Conservation (phyloP, 2,888 invertebrate species). For the Thumatha senex region DNA sequence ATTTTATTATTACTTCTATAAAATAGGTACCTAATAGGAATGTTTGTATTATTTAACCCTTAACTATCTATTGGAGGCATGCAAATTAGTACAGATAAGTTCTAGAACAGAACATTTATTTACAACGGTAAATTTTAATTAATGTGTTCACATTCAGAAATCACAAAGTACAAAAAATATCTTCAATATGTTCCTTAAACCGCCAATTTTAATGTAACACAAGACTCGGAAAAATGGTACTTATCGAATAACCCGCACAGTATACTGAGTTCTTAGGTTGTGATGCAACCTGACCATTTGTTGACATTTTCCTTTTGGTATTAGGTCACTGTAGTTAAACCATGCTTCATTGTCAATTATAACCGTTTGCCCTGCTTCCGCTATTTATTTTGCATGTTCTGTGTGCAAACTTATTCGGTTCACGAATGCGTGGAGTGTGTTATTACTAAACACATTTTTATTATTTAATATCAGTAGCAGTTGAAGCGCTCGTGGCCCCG, state of each 20-base stretch:
- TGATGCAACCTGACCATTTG: slow-evolving; percentile 36
- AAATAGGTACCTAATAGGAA: too few species aligned
- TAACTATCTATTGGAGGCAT: too few species aligned
- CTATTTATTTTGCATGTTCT: slow-evolving; percentile 16
- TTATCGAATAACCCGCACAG: slow-evolving; percentile 8
- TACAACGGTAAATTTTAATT: too few species aligned
- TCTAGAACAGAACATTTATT: too few species aligned
- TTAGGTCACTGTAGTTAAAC: slow-evolving; percentile 47
- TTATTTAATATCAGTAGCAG: too few species aligned
- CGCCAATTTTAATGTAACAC: not conserved
- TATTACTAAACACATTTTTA: not conserved
- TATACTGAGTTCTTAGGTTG: slow-evolving; percentile 15
- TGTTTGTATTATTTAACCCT: too few species aligned
- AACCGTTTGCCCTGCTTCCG: slow-evolving; percentile 16
- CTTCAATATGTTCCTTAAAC: not conserved
- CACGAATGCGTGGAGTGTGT: not conserved
- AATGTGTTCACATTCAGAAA: too few species aligned
- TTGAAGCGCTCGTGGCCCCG: too few species aligned
- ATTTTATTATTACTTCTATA: too few species aligned
- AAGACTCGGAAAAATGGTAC: not conserved
- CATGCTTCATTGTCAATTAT: slow-evolving; percentile 48
- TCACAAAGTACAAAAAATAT: not conserved
- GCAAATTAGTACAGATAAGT: too few species aligned
- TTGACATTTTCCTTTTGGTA: slow-evolving; percentile 51
- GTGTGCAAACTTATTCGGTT: not conserved